Evolutionary conservation across 2,888 invertebrate genomes (phyloP), one percentile per base, ranked within the genome.

Genomic region (Willowsia nigromaculata): DNA sequence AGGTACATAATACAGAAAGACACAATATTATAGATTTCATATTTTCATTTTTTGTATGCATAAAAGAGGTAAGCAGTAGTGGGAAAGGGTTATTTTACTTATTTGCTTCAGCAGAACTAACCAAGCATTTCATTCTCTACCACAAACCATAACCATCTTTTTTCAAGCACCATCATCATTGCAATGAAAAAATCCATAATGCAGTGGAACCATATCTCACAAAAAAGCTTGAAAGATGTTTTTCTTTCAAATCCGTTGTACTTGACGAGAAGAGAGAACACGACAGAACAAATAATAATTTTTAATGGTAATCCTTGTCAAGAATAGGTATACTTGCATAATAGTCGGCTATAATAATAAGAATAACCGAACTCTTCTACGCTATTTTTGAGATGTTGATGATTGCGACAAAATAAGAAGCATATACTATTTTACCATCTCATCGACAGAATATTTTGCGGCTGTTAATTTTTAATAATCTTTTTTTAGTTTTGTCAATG

Each of bases 241-340:
- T 89, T 85, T 89, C 85, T 85, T 89, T 85, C 74, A 85, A 89
- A 85, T 85, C 81, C 71, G 80, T 81, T 59, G 59, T 59, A 81
- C 80, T 81, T 81, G 80, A 76, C 37, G 18, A 25, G 71, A 85
- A 76, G 56, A 76, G 50, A 59, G 76, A 76, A 71, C 27, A 56
- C 76, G 65, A 78, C 89, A 89, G 85, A 89, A 89, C 89, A 89
- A 89, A 89, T 89, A 89, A 88, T 74, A 88, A 89, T 85, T 89
- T 82, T 89, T 85, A 89, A 89, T 89, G 89, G 84, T 89, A 89
- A 89, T 85, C 85, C 89, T 89, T 81, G 85, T 85, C 85, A 81
- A 68, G 89, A 76, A 81, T 78, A 71, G 47, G 68, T 22, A 84
- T 56, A 47, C 37, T 37, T 85, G 76, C 62, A 59, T 76, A 76